Percentiles rank a stretch among this genome's conserved stretches.
Evolutionary conservation across 1,140 invertebrate genomes (phyloP).

Genomic region (Macrotrachela quadricornifera): DNA sequence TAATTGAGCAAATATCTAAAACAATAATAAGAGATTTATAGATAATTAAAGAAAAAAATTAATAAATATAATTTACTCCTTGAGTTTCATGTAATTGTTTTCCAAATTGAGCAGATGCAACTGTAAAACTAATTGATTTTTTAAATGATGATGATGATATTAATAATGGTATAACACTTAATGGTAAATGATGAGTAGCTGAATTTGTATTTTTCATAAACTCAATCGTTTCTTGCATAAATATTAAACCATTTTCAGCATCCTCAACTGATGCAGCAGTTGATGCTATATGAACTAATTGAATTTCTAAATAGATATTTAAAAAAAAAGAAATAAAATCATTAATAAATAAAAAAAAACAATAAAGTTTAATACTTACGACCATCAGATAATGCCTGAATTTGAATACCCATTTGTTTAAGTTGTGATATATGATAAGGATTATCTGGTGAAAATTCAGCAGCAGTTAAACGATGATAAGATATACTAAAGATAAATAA

Average conservation of each 20-base stretch:
- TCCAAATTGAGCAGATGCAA: conserved; percentile 78
- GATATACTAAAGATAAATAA: no score
- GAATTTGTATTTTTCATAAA: conserved; percentile 46
- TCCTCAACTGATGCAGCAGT: conserved; percentile 51
- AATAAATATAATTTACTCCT: conserved; percentile 11
- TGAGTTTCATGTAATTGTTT: conserved; percentile 37
- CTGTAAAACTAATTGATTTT: conserved; percentile 31
- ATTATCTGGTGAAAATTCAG: conserved; percentile 50
- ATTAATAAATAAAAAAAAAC: no score
- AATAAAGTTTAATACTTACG: conserved; percentile 6
- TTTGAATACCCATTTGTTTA: conserved; percentile 76
- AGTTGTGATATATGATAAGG: conserved; percentile 65
- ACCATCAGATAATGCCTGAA: conserved; percentile 64
- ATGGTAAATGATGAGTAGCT: neutral
- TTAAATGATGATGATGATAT: neutral
- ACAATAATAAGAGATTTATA: no score
- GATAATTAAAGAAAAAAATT: no score
- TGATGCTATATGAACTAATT: conserved; percentile 29
- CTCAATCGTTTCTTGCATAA: conserved; percentile 93
- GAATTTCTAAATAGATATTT: neutral
- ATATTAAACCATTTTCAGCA: conserved; percentile 69
- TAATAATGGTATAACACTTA: neutral
- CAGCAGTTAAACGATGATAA: conserved; percentile 18
- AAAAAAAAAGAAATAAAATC: no score
- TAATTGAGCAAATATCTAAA: no score